Evolutionary conservation across 2,113 vertebrate species (phyloP), one percentile per base, ranked within the genome.

Genomic region (Seriola rivoliana): DNA sequence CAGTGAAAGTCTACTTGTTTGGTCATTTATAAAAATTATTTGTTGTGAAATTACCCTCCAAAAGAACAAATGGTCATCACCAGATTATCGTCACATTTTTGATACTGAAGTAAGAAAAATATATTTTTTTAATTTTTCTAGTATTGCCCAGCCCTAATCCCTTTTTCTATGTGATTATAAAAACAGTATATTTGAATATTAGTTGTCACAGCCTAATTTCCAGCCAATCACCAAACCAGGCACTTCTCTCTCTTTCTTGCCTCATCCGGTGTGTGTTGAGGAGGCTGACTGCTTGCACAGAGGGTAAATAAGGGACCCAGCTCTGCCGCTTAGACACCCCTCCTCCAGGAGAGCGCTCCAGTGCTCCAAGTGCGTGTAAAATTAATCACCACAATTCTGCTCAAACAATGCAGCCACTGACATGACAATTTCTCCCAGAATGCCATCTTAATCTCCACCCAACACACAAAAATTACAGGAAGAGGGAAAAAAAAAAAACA

Each of bases 331-430:
- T 80, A 82, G 64, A 88, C 82, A 73, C 66, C 86, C 84, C 86
- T 71, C 91, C 91, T 89, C 88, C 78, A 91, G 84, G 75, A 89
- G 77, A 91, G 76, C 55, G 75, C 91, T 89, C 78, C 88, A 91
- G 76, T 76, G 85, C 84, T 84, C 89, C 84, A 82, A 92, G 89
- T 89, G 88, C 86, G 48, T 87, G 87, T 84, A 91, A 93, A 95
- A 95, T 95, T 94, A 95, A 95, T 95, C 94, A 94, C 90, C 90
- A 85, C 92, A 94, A 93, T 95, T 93, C 91, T 88, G 78, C 91
- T 92, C 93, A 95, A 94, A 94, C 93, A 94, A 95, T 94, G 86
- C 93, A 88, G 81, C 85, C 91, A 90, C 90, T 92, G 89, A 94
- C 94, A 94, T 91, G 91, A 95, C 94, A 94, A 95, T 95, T 94